A percentile compares a stretch with the other conserved stretches of the same genome.
These are phyloP conservation scores for Cheirogaleus medius DNA, from an alignment of 2,113 vertebrate genomes.

Conservation along the genomic window DNA sequence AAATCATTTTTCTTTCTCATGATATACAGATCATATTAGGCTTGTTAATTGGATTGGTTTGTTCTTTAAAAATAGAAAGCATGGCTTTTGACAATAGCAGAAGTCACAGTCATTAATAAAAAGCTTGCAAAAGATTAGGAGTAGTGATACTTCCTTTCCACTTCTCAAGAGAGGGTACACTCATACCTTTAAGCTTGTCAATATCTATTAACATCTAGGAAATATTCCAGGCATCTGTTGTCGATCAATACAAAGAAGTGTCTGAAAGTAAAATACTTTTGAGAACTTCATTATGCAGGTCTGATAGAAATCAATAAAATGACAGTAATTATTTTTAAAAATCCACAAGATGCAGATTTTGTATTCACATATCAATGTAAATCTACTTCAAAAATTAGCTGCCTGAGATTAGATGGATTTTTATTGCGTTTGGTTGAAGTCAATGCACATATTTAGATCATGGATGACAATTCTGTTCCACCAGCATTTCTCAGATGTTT, in stretches of 20 bases:
- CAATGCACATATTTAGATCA: neutral
- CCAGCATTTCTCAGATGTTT: neutral
- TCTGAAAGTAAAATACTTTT: slow-evolving; percentile 18
- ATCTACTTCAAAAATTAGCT: slow-evolving; percentile 16
- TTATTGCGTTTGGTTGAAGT: slow-evolving; percentile 4
- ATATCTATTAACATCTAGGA: neutral
- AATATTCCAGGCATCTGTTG: neutral
- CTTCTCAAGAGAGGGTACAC: neutral
- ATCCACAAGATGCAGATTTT: neutral
- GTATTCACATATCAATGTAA: slow-evolving; percentile 18
- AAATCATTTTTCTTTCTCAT: neutral
- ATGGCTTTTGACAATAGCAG: neutral
- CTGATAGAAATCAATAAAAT: slow-evolving; percentile 59
- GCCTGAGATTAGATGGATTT: neutral
- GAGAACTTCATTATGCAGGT: slow-evolving; percentile 55
- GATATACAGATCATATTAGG: neutral
- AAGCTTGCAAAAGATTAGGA: neutral
- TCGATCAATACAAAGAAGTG: neutral
- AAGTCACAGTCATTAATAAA: neutral
- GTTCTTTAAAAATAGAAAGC: neutral
- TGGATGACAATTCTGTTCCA: neutral
- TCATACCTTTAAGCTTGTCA: neutral
- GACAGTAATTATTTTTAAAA: slow-evolving; percentile 34
- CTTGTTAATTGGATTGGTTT: neutral
- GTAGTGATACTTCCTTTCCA: neutral